phyloP scores from a whole-genome alignment of 2,888 invertebrate species.

The Tricholauxania praeusta region DNA sequence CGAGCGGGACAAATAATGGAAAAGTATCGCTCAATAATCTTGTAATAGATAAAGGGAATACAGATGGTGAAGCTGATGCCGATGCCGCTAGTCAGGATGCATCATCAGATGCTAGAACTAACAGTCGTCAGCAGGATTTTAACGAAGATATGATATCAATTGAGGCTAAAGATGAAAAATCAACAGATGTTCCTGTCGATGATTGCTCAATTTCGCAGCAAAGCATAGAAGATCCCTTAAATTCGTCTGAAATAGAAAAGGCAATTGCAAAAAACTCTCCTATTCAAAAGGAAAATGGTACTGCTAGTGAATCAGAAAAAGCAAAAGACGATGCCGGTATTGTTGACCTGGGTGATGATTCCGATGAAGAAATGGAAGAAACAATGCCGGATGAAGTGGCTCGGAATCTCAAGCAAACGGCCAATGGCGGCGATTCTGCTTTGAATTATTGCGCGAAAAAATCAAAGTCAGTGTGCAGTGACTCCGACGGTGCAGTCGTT shows the following conservation, averaged over 20 bases:
- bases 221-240: background rate
- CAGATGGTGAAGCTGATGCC: background rate
- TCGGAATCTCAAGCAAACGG: constrained; percentile 16
- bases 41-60: background rate
- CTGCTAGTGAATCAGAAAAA: constrained; percentile 41
- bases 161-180: constrained; percentile 48
- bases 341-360: constrained; percentile 61
- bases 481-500: constrained; percentile 64
- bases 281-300: constrained; percentile 44
- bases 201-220: constrained; percentile 38
- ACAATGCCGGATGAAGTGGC: background rate
- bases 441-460: constrained; percentile 26
- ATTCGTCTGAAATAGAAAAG: constrained; percentile 32
- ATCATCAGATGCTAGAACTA: background rate
- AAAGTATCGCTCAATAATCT: background rate
- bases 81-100: background rate
- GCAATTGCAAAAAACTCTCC: constrained; percentile 16
- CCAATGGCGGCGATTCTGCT: constrained; percentile 12
- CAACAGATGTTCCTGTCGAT: constrained; percentile 55
- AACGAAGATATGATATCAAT: background rate
- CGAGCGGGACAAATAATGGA: constrained; percentile 17
- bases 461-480: constrained; percentile 40
- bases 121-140: background rate
- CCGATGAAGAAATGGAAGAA: constrained; percentile 54
- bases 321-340: constrained; percentile 48